These are phyloP conservation scores for Thalpophila matura DNA, from an alignment of 2,888 invertebrate genomes.

Conservation along the genomic window DNA sequence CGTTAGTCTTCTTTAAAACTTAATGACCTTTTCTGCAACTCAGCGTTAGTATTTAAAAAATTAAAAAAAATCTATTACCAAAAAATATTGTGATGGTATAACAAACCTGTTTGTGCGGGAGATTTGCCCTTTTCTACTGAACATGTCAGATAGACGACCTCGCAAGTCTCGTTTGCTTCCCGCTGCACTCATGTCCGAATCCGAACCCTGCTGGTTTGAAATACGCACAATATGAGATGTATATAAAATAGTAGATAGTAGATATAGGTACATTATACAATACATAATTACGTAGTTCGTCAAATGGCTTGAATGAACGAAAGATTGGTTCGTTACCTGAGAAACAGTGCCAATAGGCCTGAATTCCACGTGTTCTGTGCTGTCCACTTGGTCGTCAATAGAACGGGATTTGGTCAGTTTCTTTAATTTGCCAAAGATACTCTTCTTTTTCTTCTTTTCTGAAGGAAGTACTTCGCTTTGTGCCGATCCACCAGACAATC, in stretches of 20 bases:
- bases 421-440: constrained; percentile 95
- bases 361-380: constrained; percentile 83
- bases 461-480: constrained; percentile 95
- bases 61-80: too few relatives aligned
- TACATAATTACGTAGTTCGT: too few relatives aligned
- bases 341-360: constrained; percentile 90
- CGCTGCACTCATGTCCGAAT: constrained; percentile 93
- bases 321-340: constrained; percentile 73
- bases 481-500: constrained; percentile 95
- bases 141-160: constrained; percentile 95
- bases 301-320: too few relatives aligned
- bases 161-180: constrained; percentile 95
- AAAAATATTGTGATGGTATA: not conserved
- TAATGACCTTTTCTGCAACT: too few relatives aligned
- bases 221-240: not conserved
- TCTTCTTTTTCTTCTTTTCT: constrained; percentile 95
- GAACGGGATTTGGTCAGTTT: constrained; percentile 96
- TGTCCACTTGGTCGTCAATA: constrained; percentile 92
- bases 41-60: too few relatives aligned
- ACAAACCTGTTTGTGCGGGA: constrained; percentile 93
- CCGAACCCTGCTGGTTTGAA: constrained; percentile 90
- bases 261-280: too few relatives aligned
- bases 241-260: constrained; percentile 32
- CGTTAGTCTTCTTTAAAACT: too few relatives aligned
- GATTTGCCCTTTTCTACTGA: constrained; percentile 92